These are phyloP conservation scores for Phalera bucephala DNA, from an alignment of 2,888 invertebrate species.

Conservation along the genomic window DNA sequence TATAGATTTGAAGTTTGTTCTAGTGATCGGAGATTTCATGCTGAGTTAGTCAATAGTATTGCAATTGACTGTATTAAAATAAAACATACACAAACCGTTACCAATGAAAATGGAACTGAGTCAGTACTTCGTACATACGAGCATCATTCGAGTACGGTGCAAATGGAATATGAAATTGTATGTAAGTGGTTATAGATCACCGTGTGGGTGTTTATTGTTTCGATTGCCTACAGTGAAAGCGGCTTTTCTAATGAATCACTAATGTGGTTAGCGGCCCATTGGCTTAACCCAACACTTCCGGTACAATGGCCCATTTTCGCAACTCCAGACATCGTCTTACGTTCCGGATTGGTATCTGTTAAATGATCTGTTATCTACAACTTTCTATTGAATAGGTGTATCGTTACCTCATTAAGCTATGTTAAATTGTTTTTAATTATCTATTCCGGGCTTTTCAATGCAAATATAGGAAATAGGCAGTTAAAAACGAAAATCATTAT, in stretches of 20 bases:
- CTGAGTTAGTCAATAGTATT: too few relatives aligned
- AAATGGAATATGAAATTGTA: constrained; percentile 29
- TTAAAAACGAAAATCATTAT: too few relatives aligned
- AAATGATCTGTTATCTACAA: constrained; percentile 1
- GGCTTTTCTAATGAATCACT: constrained; percentile 58
- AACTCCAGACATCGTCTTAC: constrained; percentile 31
- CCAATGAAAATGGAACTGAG: too few relatives aligned
- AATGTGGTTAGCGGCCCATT: constrained; percentile 59
- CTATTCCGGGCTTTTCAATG: too few relatives aligned
- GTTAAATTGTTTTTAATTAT: neutral
- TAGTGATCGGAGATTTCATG: too few relatives aligned
- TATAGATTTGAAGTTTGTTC: too few relatives aligned
- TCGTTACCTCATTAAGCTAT: neutral
- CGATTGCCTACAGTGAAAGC: constrained; percentile 60
- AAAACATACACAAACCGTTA: too few relatives aligned
- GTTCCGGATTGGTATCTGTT: constrained; percentile 3
- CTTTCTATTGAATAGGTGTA: constrained; percentile 15
- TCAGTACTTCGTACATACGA: too few relatives aligned
- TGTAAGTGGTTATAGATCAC: constrained; percentile 26
- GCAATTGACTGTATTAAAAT: too few relatives aligned
- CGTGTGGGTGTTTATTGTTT: constrained; percentile 60
- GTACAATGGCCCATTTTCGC: constrained; percentile 60
- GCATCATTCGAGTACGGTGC: too few relatives aligned
- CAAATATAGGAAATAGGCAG: too few relatives aligned
- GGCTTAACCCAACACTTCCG: constrained; percentile 57